Evolutionary conservation across 2,797 vertebrate species (phyloP).

Genomic region (Xiphorhynchus erythropygius): DNA sequence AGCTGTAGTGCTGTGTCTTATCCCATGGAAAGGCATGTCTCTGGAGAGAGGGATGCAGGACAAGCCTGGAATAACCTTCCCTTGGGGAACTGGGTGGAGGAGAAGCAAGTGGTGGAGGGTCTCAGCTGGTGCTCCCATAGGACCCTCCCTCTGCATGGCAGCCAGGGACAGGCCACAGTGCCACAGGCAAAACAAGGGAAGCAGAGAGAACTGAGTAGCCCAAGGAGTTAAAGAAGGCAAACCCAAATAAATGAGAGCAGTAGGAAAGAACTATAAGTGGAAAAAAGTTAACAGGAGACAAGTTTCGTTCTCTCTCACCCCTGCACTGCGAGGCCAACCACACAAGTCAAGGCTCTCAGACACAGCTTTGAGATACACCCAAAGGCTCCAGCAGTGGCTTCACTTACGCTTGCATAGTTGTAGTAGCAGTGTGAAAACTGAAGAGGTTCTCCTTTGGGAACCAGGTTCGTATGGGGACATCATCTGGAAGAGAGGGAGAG

Average conservation of each 20-base stretch:
- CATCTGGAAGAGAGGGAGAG: conserved; percentile 79
- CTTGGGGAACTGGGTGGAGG: neutral
- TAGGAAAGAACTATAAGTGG: neutral
- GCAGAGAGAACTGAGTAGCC: neutral
- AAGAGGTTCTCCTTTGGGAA: conserved; percentile 97
- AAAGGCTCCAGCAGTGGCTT: neutral
- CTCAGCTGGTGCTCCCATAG: neutral
- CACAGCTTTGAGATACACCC: neutral
- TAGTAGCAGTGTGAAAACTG: conserved; percentile 94
- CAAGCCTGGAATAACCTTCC: neutral
- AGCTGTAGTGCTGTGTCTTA: neutral
- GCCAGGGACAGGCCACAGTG: neutral
- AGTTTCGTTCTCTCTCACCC: neutral
- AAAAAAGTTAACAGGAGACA: neutral
- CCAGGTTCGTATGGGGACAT: conserved; percentile 87
- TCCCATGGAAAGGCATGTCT: neutral
- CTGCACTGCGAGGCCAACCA: neutral
- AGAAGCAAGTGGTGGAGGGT: neutral
- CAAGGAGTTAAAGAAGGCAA: neutral
- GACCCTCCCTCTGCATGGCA: neutral
- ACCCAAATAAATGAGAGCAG: neutral
- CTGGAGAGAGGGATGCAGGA: neutral
- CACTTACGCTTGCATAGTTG: conserved; percentile 99
- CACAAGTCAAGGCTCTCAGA: neutral
- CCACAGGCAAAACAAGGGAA: neutral